These are phyloP conservation scores for Fissipunctia ypsillon DNA, from an alignment of 2,888 invertebrate species.

Conservation along the genomic window DNA sequence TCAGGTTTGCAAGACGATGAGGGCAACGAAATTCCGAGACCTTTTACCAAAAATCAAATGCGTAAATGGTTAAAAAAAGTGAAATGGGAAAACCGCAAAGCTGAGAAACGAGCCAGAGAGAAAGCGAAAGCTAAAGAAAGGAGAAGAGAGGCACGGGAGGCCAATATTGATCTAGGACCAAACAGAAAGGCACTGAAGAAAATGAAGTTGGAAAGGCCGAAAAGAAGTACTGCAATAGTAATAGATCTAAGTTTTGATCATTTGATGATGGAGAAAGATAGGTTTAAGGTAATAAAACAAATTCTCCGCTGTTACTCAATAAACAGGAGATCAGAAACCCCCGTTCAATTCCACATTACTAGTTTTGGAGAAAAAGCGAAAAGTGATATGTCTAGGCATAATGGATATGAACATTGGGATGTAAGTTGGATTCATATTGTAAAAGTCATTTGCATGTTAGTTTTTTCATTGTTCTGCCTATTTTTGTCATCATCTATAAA, in stretches of 20 bases:
- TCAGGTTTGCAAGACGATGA: conserved; percentile 87
- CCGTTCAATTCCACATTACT: conserved; percentile 95
- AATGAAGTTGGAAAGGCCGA: conserved; percentile 92
- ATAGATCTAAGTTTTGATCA: conserved; percentile 98
- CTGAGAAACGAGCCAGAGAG: conserved; percentile 93
- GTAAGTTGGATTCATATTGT: conserved; percentile 87
- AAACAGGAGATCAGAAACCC: conserved; percentile 95
- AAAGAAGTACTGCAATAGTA: conserved; percentile 93
- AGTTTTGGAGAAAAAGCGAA: conserved; percentile 94
- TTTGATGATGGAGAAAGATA: conserved; percentile 97
- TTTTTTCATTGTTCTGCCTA: neutral
- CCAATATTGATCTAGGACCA: conserved; percentile 94
- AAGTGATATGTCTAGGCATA: conserved; percentile 94
- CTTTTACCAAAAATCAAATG: conserved; percentile 91
- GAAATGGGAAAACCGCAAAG: conserved; percentile 93
- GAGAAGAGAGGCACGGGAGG: conserved; percentile 92
- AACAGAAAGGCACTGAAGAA: conserved; percentile 95
- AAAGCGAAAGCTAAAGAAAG: conserved; percentile 93
- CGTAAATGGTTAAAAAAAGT: conserved; percentile 93
- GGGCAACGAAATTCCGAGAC: conserved; percentile 85
- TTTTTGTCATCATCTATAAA: neutral
- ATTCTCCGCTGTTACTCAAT: conserved; percentile 97
- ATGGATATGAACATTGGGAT: conserved; percentile 98
- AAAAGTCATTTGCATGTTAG: neutral
- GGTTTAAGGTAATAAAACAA: conserved; percentile 97